Base-by-base conservation (phyloP, 1,140 invertebrate genomes). In the Venturia canescens region DNA sequence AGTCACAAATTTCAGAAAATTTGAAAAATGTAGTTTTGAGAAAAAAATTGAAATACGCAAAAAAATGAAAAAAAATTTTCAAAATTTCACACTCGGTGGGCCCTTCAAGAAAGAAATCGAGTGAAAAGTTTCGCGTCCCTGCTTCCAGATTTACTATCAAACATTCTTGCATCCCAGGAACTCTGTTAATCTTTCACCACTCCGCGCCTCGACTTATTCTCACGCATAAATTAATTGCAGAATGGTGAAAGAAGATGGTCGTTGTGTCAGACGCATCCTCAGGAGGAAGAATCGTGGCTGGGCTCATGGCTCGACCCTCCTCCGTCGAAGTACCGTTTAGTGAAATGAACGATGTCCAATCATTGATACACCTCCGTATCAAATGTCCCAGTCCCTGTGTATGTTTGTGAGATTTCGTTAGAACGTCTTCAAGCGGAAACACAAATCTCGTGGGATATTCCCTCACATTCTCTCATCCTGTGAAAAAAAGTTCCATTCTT, bases 211-310 rank as follows among this genome's bases (percentile, higher is more conserved):
- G 50, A 4, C 50, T 53, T 18, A 53, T n/a, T 53, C 50, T 53
- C 50, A 53, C 50, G 6, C 50, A 53, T 53, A 21, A 53, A 53
- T 53, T 53, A 53, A 53, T 53, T 53, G 18, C 16, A 18, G n/a
- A 53, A 53, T 53, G 50, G 50, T 53, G 50, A 21, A 53, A 53
- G 50, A 21, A 53, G 50, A 18, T 53, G 18, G 50, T 53, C n/a
- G 50, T 53, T 53, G 50, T 53, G 50, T 53, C 16, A 53, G 50
- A 50, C n/a, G 50, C 50, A 53, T 53, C 50, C 50, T 53, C 50
- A 53, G 16, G 7, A 21, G 16, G 50, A 53, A 53, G 50, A n/a
- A 16, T 53, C 16, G 4, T 18, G 50, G 1, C n/a, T 53, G 18
- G 11, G 7, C 2, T 53, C 1, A 53, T 53, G 16, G 16, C 50